Evolutionary conservation across 2,888 invertebrate species (phyloP).

Genomic region (Cetonia aurata): DNA sequence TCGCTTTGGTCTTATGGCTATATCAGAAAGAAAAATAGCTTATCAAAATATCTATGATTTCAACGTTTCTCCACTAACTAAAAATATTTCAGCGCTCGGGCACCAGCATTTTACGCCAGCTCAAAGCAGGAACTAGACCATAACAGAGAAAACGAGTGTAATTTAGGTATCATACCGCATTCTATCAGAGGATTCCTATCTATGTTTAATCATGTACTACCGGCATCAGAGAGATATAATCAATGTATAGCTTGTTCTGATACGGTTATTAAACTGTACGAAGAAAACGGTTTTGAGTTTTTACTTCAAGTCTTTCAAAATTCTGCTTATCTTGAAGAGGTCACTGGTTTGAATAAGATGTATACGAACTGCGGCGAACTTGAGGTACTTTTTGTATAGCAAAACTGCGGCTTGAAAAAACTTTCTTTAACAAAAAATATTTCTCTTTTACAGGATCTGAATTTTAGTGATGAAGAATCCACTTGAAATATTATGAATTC

Average conservation of each 20-base stretch:
- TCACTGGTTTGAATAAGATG: slow-evolving; percentile 83
- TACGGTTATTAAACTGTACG: slow-evolving; percentile 68
- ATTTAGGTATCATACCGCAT: slow-evolving; percentile 90
- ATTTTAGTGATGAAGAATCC: slow-evolving; percentile 45
- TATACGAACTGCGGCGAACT: slow-evolving; percentile 63
- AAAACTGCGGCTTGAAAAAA: not conserved
- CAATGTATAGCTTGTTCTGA: slow-evolving; percentile 95
- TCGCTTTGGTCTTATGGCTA: too few species aligned
- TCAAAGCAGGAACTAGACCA: slow-evolving; percentile 60
- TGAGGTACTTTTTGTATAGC: slow-evolving; percentile 43
- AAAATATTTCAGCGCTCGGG: slow-evolving; percentile 68
- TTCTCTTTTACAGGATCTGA: slow-evolving; percentile 44
- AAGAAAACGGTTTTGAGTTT: slow-evolving; percentile 76
- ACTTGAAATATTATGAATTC: not conserved
- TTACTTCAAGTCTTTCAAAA: slow-evolving; percentile 84
- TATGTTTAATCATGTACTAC: slow-evolving; percentile 83
- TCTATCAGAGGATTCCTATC: slow-evolving; percentile 93
- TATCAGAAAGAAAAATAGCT: too few species aligned
- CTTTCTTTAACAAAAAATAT: not conserved
- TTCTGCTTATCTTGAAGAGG: slow-evolving; percentile 84
- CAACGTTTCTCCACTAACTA: not conserved
- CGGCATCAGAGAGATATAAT: slow-evolving; percentile 87
- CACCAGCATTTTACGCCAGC: slow-evolving; percentile 75
- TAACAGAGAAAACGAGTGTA: slow-evolving; percentile 68
- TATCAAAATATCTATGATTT: too few species aligned